phyloP scores from a whole-genome alignment of 2,113 vertebrate species.

The Stegostoma tigrinum region DNA sequence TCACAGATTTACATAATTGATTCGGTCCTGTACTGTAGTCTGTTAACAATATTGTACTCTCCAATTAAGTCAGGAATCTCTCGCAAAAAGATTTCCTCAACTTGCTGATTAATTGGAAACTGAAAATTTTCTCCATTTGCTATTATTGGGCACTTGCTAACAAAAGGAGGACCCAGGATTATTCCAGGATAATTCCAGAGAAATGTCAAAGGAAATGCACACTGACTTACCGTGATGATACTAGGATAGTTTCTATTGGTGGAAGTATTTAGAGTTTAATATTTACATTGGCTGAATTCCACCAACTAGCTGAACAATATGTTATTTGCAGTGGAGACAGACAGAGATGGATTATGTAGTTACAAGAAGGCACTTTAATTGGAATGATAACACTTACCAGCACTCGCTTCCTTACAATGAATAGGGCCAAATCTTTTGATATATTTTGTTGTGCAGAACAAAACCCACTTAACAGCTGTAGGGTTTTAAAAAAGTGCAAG shows the following conservation, averaged over 20 bases:
- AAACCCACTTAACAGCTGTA: not conserved
- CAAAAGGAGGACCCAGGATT: constrained; percentile 42
- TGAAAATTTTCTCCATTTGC: constrained; percentile 2
- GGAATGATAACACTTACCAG: not conserved
- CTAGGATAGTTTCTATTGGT: not conserved
- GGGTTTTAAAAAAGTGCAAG: not conserved
- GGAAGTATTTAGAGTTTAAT: not conserved
- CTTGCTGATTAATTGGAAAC: constrained; percentile 31
- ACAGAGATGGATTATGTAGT: not conserved
- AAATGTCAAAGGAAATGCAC: not conserved
- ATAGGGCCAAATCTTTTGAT: not conserved
- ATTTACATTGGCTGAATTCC: constrained; percentile 14
- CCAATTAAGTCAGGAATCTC: not conserved
- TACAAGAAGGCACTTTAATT: not conserved
- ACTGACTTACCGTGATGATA: not conserved
- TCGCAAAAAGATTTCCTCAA: not conserved
- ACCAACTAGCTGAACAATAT: not conserved
- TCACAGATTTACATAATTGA: not conserved
- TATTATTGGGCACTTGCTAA: not conserved
- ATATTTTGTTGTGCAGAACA: not conserved
- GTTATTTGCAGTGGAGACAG: not conserved
- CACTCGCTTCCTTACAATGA: not conserved
- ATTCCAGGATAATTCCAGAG: not conserved
- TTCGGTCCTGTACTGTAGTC: not conserved
- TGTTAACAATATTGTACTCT: not conserved